Evolutionary conservation across 1,140 invertebrate genomes (phyloP), one percentile per base, ranked within the genome.

Genomic region (Bombus fervidus): DNA sequence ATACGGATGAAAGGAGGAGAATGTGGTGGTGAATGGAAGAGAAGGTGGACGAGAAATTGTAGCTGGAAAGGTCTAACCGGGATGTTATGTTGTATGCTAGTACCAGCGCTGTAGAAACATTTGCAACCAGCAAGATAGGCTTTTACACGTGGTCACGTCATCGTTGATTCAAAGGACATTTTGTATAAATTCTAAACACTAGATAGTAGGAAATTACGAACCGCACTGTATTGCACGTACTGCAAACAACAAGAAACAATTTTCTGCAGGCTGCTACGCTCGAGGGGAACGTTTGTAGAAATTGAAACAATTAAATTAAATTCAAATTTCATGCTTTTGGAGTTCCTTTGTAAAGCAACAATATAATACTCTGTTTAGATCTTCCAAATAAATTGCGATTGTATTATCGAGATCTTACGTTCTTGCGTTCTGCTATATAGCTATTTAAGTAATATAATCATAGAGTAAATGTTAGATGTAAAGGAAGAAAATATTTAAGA

Each of bases 171-270:
- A 71, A 82, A 83, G 78, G 76, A 25, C 57, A 84, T 66, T 62
- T 73, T 53, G 43, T 80, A 76, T 74, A 85, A 85, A 86, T 81
- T 72, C 76, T 80, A 87, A 88, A 85, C 68, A 74, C 47, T 39
- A 79, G 75, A 73, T 75, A 47, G 81, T 64, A 28, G 53, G 72
- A 83, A 87, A 87, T 87, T 83, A 83, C 68, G 72, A 57, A 57
- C 2, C 31, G 22, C 18, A 6, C 10, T 25, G n/a, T 34, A 43
- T 39, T 34, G 31, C 73, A 34, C 41, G 41, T 47, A 53, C 6
- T 22, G 39, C 73, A 34, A 43, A 31, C 72, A 43, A 73, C 34
- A 39, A 39, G 41, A 73, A 74, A 74, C 73, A 53, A 13, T 69
- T 74, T 74, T 74, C 18, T 47, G n/a, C 41, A 18, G 18, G 41